Conservation (phyloP, 1,140 invertebrate species). For the Campodea augens region DNA sequence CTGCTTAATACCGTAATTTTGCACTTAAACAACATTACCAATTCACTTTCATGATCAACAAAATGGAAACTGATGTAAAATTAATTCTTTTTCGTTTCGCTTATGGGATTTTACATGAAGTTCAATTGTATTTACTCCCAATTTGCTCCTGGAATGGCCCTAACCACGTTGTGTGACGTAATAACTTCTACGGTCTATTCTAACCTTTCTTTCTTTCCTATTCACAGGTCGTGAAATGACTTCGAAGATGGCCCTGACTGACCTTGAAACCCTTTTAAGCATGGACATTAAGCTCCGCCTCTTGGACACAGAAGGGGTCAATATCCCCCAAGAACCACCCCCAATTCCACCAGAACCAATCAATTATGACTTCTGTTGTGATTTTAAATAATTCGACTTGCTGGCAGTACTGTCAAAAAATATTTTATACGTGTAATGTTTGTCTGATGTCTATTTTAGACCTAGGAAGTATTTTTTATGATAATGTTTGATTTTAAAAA, state of each 20-base stretch:
- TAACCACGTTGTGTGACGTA: too few species aligned
- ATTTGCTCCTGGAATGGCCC: too few species aligned
- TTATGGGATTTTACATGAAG: too few species aligned
- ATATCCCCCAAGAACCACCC: slow-evolving; percentile 82
- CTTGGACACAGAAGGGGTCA: slow-evolving; percentile 83
- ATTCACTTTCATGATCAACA: too few species aligned
- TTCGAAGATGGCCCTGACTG: slow-evolving; percentile 70
- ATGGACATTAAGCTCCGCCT: slow-evolving; percentile 92
- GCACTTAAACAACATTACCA: too few species aligned
- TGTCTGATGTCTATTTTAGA: neutral
- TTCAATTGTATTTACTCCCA: too few species aligned
- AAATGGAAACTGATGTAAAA: too few species aligned
- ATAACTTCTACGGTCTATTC: too few species aligned
- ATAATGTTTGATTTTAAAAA: neutral
- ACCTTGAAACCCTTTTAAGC: slow-evolving; percentile 75
- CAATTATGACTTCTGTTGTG: slow-evolving; percentile 68
- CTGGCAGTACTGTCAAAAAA: neutral
- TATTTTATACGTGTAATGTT: neutral
- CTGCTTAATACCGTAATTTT: too few species aligned
- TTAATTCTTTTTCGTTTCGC: too few species aligned
- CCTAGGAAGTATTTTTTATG: neutral
- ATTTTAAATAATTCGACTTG: slow-evolving; percentile 26
- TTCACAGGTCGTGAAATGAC: slow-evolving; percentile 58
- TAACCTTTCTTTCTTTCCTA: too few species aligned
- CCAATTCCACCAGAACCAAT: slow-evolving; percentile 69